Evolutionary conservation across 2,113 vertebrate species (phyloP).

Genomic region (Ptychochromis oligacanthus): DNA sequence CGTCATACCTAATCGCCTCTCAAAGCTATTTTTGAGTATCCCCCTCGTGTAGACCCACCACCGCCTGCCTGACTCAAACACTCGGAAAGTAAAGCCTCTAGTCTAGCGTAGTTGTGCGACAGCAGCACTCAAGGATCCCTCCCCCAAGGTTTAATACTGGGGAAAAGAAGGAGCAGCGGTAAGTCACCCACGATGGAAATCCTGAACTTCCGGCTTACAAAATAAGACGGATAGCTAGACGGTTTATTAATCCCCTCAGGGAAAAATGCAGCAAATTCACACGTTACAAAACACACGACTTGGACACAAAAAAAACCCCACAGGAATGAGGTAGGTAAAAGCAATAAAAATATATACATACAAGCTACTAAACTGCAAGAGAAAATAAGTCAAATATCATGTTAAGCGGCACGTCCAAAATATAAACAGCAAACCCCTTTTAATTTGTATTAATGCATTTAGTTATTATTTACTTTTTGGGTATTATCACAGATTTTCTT

Average conservation of each 20-base stretch:
- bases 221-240: slow-evolving; percentile 29
- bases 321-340: too few species aligned
- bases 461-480: too few species aligned
- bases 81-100: slow-evolving; percentile 61
- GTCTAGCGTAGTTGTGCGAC: slow-evolving; percentile 69
- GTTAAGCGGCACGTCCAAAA: too few species aligned
- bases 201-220: slow-evolving; percentile 25
- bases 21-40: slow-evolving; percentile 34
- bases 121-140: slow-evolving; percentile 66
- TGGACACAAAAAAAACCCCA: too few species aligned
- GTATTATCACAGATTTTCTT: too few species aligned
- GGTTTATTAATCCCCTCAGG: not conserved
- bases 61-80: slow-evolving; percentile 26
- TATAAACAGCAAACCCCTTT: too few species aligned
- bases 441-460: too few species aligned
- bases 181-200: not conserved
- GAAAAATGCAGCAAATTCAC: too few species aligned
- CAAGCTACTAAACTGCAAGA: too few species aligned
- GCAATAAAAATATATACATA: too few species aligned
- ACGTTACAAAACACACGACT: too few species aligned
- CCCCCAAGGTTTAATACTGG: slow-evolving; percentile 61
- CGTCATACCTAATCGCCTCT: slow-evolving; percentile 65
- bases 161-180: slow-evolving; percentile 37
- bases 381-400: too few species aligned
- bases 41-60: slow-evolving; percentile 14